Conservation (phyloP, 1,140 invertebrate species). For the Anagrus nilaparvatae region DNA sequence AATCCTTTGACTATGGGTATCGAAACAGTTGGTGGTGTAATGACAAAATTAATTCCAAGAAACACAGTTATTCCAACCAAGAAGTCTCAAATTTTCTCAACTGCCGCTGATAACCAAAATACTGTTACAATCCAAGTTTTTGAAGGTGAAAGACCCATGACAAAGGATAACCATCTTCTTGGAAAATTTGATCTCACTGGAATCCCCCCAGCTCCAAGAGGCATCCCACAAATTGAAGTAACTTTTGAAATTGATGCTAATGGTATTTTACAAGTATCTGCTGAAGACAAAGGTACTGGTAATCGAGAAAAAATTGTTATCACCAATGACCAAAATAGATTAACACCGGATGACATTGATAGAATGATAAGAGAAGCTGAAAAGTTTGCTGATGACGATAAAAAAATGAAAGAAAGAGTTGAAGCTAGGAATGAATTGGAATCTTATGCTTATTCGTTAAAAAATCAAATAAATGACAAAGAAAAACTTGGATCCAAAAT, state of each 20-base stretch:
- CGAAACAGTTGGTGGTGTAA: conserved; percentile 18
- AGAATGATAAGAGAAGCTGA: conserved; percentile 99
- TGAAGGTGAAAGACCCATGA: conserved; percentile 95
- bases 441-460: conserved; percentile 11
- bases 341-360: conserved; percentile 96
- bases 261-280: conserved; percentile 96
- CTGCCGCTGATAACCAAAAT: conserved; percentile 86
- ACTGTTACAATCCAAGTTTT: conserved; percentile 93
- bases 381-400: conserved; percentile 85
- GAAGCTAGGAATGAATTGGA: conserved; percentile 95
- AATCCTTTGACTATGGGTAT: conserved; percentile 21
- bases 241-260: conserved; percentile 99
- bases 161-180: conserved; percentile 80
- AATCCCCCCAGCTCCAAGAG: conserved; percentile 84
- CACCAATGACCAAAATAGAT: neutral
- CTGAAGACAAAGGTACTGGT: conserved; percentile 93
- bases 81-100: conserved; percentile 94
- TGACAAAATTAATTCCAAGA: conserved; percentile 69
- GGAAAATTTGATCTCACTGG: conserved; percentile 90
- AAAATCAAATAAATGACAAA: conserved; percentile 1
- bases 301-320: conserved; percentile 92
- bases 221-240: conserved; percentile 93
- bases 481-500: no score
- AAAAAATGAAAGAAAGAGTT: conserved; percentile 82
- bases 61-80: conserved; percentile 97